phyloP scores from a whole-genome alignment of 2,888 invertebrate species.

The Cephalotes varians region DNA sequence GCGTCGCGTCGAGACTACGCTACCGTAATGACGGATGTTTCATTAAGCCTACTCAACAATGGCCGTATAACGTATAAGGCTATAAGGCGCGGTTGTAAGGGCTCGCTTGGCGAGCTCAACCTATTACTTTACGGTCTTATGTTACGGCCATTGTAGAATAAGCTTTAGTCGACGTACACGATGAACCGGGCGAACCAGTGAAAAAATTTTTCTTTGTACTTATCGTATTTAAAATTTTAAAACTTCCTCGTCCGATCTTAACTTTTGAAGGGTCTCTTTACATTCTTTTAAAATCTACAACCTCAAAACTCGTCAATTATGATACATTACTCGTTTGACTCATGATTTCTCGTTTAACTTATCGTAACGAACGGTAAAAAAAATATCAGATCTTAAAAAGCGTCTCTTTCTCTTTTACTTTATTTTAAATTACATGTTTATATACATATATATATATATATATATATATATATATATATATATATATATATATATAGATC shows the following conservation, averaged over 20 bases:
- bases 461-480: no score
- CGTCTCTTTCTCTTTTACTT: not conserved
- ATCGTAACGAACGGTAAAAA: conserved; percentile 4
- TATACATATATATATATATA: no score
- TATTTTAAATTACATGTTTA: not conserved
- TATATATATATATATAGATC: not conserved
- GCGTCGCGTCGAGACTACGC: not conserved
- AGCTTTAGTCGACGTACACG: conserved; percentile 3
- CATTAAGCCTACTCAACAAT: no score
- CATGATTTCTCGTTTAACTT: not conserved
- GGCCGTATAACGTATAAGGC: no score
- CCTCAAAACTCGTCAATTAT: conserved; percentile 1
- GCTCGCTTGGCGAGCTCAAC: no score
- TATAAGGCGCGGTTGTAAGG: no score
- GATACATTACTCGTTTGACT: not conserved
- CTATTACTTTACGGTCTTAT: no score
- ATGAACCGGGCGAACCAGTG: not conserved
- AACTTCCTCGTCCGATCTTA: not conserved
- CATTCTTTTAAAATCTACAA: not conserved
- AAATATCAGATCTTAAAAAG: not conserved
- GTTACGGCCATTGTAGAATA: no score
- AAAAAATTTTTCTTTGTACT: conserved; percentile 3
- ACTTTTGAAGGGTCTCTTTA: conserved; percentile 3
- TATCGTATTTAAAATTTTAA: conserved; percentile 23
- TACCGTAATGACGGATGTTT: conserved; percentile 20